Evolutionary conservation across 2,888 invertebrate genomes (phyloP).

Genomic region (Drosophila kuntzei): DNA sequence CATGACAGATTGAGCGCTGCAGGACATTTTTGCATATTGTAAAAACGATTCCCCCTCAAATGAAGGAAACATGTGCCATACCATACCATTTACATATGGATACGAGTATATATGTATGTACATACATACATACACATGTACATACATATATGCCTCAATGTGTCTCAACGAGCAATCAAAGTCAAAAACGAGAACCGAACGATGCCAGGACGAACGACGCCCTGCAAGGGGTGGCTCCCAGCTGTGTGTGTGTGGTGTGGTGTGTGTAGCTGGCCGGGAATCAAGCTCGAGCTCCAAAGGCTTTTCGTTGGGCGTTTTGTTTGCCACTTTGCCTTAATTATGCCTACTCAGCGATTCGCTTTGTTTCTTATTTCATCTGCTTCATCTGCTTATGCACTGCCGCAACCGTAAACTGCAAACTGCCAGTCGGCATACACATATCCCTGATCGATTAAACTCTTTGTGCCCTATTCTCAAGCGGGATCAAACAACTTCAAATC

Average conservation of each 20-base stretch:
- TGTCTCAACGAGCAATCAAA: conserved; percentile 58
- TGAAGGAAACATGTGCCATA: conserved; percentile 21
- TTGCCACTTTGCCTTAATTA: conserved; percentile 70
- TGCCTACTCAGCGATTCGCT: conserved; percentile 62
- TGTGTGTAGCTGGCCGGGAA: conserved; percentile 4
- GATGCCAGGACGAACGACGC: conserved; percentile 20
- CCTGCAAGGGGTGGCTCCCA: conserved; percentile 27
- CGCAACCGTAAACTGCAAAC: conserved; percentile 20
- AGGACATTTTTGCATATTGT: conserved; percentile 57
- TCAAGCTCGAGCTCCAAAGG: conserved; percentile 20
- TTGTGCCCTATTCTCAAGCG: conserved; percentile 55
- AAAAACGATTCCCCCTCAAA: conserved; percentile 28
- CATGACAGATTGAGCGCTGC: conserved; percentile 68
- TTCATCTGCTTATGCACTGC: conserved; percentile 50
- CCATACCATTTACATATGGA: conserved; percentile 11
- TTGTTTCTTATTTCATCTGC: conserved; percentile 46
- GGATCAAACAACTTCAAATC: conserved; percentile 34
- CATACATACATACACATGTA: too few species aligned
- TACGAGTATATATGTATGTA: neutral
- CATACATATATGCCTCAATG: neutral
- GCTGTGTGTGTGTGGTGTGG: conserved; percentile 19
- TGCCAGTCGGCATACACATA: conserved; percentile 28
- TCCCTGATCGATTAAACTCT: conserved; percentile 68
- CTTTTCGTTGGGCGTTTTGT: conserved; percentile 59
- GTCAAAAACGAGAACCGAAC: conserved; percentile 25